These are phyloP conservation scores for Gallinago solitaria DNA, from an alignment of 2,797 vertebrate genomes.

Conservation along the genomic window DNA sequence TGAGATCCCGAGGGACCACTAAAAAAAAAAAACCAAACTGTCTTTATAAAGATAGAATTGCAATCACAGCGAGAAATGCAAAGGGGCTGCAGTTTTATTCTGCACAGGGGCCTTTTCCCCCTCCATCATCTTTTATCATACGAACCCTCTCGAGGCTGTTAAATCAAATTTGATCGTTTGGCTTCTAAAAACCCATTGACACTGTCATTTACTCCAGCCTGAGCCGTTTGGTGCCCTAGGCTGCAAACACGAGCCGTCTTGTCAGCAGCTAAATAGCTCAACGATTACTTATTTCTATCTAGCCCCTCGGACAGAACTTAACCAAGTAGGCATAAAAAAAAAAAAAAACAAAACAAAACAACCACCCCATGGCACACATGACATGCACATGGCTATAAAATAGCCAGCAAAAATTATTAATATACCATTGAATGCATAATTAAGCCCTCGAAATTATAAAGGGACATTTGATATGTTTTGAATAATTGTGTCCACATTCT, in stretches of 20 bases:
- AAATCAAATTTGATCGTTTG: not conserved
- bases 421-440: not conserved
- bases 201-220: not conserved
- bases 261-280: not conserved
- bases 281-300: not conserved
- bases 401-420: not conserved
- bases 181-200: not conserved
- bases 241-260: accelerated
- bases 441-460: not conserved
- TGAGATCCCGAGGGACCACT: not conserved
- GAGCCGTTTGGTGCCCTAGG: not conserved
- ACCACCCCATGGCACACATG: not conserved
- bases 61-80: not conserved
- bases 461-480: not conserved
- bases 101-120: not conserved
- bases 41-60: not conserved
- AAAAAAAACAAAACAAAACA: not conserved
- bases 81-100: not conserved
- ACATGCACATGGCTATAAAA: not conserved
- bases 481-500: not conserved
- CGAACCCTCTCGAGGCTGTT: not conserved
- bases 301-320: accelerated
- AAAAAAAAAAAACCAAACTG: not conserved
- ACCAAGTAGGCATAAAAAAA: not conserved
- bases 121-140: not conserved